These are phyloP conservation scores for Cryptomyrus ogoouensis DNA, from an alignment of 2,113 vertebrate genomes.

Conservation along the genomic window DNA sequence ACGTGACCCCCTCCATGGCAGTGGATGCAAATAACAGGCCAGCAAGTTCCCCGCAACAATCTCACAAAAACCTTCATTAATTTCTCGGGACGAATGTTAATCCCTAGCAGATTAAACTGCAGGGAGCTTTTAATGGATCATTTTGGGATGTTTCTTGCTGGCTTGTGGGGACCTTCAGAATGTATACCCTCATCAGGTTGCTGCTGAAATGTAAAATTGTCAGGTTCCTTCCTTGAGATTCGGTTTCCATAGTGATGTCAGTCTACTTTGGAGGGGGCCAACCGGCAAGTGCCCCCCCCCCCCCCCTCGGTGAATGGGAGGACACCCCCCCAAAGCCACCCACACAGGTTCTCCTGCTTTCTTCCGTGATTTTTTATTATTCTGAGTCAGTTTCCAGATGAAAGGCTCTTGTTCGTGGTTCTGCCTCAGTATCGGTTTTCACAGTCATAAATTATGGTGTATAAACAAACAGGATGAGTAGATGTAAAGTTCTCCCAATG, in stretches of 20 bases:
- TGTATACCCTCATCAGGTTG: not conserved
- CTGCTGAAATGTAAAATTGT: not conserved
- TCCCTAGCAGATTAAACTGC: not conserved
- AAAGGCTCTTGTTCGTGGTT: not conserved
- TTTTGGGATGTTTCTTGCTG: not conserved
- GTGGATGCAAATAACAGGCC: not conserved
- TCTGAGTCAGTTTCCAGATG: not conserved
- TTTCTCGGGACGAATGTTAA: not conserved
- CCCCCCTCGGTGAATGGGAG: not conserved
- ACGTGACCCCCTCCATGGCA: not conserved
- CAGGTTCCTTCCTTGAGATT: not conserved
- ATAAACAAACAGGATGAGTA: not conserved
- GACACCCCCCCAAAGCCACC: not conserved
- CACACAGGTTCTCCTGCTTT: not conserved
- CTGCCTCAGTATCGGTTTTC: not conserved
- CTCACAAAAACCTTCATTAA: not conserved
- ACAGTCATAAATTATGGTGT: not conserved
- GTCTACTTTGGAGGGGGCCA: not conserved
- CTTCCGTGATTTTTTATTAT: not conserved
- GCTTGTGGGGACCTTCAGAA: not conserved
- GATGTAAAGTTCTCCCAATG: not conserved
- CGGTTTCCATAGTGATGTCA: conserved; percentile 5
- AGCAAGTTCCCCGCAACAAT: not conserved
- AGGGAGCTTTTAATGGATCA: not conserved
- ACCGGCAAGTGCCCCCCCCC: not conserved